A percentile compares a stretch with the other conserved stretches of the same genome.
Evolutionary conservation across 2,888 invertebrate species (phyloP).

Genomic region (Pardosa pseudoannulata): DNA sequence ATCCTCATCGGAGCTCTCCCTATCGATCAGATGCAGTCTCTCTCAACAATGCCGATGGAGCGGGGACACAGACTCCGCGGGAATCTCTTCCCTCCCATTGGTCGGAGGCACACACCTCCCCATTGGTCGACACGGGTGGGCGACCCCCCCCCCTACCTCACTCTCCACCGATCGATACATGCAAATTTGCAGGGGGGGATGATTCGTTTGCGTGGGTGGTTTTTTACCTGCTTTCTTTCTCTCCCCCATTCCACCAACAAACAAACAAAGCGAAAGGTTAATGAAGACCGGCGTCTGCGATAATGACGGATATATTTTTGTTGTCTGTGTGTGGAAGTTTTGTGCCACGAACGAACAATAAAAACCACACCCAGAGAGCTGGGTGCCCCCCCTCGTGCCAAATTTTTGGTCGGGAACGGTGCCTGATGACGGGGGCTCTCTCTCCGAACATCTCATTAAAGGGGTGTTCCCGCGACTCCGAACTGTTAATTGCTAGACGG

Average conservation of each 20-base stretch:
- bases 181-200: conserved; percentile 28
- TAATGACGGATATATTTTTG: background rate
- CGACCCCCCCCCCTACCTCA: too few species aligned
- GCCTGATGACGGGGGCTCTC: background rate
- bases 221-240: background rate
- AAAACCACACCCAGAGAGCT: conserved; percentile 39
- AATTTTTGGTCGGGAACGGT: background rate
- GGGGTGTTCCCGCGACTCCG: background rate
- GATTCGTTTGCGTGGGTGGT: conserved; percentile 34
- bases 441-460: conserved; percentile 9
- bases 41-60: background rate
- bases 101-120: background rate
- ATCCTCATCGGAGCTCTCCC: background rate
- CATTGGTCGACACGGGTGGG: conserved; percentile 29
- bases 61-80: background rate
- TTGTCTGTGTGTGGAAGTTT: background rate
- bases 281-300: background rate
- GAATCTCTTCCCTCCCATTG: conserved; percentile 40
- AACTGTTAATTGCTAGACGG: background rate
- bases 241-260: too few species aligned
- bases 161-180: conserved; percentile 34
- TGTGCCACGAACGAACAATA: conserved; percentile 1
- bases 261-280: background rate
- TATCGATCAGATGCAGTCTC: background rate
- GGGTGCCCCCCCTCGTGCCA: too few species aligned